Percentiles rank a stretch among this genome's conserved stretches.
These are phyloP conservation scores for Iphiclides podalirius DNA, from an alignment of 2,888 invertebrate species.

Conservation along the genomic window DNA sequence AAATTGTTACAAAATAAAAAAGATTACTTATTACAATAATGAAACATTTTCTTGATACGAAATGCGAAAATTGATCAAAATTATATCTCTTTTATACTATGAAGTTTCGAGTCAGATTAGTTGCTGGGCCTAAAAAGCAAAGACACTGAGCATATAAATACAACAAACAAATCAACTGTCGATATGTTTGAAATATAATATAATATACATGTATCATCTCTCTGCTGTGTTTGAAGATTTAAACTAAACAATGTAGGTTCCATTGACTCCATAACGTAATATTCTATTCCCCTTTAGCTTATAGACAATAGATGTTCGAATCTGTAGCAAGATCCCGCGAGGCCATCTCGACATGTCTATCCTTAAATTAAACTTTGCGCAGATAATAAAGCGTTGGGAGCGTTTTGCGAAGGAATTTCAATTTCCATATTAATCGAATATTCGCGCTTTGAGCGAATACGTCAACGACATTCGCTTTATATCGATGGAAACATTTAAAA, in stretches of 20 bases:
- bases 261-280: constrained; percentile 6
- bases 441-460: constrained; percentile 4
- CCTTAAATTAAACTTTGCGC: constrained; percentile 22
- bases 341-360: constrained; percentile 20
- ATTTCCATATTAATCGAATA: constrained; percentile 23
- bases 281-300: constrained; percentile 17
- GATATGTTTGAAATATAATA: too few relatives aligned
- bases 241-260: background rate
- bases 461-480: background rate
- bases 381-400: constrained; percentile 18
- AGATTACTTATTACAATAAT: too few relatives aligned
- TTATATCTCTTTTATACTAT: too few relatives aligned
- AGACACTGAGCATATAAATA: too few relatives aligned
- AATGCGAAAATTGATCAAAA: too few relatives aligned
- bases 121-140: too few relatives aligned
- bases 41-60: too few relatives aligned
- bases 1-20: too few relatives aligned
- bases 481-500: background rate
- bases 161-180: too few relatives aligned
- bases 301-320: constrained; percentile 22
- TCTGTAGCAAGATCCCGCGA: constrained; percentile 13
- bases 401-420: constrained; percentile 20
- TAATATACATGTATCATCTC: too few relatives aligned
- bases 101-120: too few relatives aligned
- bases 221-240: too few relatives aligned